Evolutionary conservation across 1,140 invertebrate genomes (phyloP), one percentile per base, ranked within the genome.

Genomic region (Triops longicaudatus): DNA sequence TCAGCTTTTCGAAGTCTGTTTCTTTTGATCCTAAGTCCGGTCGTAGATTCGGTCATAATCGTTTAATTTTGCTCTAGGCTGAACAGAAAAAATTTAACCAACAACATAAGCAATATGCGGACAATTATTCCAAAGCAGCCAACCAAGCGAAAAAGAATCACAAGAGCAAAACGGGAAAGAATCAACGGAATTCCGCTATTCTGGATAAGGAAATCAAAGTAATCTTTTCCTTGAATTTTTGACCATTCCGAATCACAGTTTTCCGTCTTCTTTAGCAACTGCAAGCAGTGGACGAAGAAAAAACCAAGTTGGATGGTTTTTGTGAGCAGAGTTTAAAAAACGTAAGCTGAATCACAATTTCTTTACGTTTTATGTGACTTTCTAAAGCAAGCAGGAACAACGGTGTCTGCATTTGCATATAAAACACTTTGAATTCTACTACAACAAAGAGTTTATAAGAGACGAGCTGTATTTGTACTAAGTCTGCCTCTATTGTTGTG

Each of bases 131-230:
- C 83, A 95, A 95, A 84, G 93, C 94, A 0, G 92, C 91, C 0
- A 90, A 91, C 14, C 92, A 91, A 26, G 94, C 95, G 87, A 95
- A 95, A 84, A 96, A 95, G 85, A 92, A 92, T 81, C 89, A 88
- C 17, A 90, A 91, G 78, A 90, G 89, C 27, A 79, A 77, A 37
- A 43, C 76, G 26, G 28, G 27, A 6, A 77, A 77, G 44, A 22
- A n/a, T 2, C 37, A 77, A 72, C 63, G 79, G 27, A 78, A 37
- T 17, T 89, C 90, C 26, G 88, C 91, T 26, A 90, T 91, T 11
- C 90, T 93, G 88, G 92, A 95, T 84, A 95, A 95, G 84, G 93
- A 95, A 87, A 88, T 95, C 79, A 94, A 93, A 86, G 91, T 93
- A 82, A 81, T 81, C 80, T 50, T 72, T 80, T 26, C 37, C 26